These are phyloP conservation scores for Carassius auratus DNA, from an alignment of 2,113 vertebrate genomes.

Conservation along the genomic window DNA sequence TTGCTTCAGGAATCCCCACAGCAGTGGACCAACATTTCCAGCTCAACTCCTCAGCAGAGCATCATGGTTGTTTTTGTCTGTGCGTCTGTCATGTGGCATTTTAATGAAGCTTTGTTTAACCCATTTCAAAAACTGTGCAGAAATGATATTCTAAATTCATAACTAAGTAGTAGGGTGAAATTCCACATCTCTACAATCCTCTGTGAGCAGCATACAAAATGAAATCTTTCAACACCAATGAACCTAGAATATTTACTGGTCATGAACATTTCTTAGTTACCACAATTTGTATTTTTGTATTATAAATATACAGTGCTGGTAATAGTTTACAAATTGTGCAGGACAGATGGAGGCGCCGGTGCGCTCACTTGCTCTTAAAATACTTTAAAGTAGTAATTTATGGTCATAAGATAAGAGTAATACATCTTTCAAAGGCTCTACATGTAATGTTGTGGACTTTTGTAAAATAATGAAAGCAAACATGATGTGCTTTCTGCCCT, in stretches of 20 bases:
- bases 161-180: too few species aligned
- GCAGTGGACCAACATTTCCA: slow-evolving; percentile 37
- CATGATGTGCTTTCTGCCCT: too few species aligned
- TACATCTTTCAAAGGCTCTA: too few species aligned
- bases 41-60: not conserved
- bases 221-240: too few species aligned
- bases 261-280: not conserved
- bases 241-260: not conserved
- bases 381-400: too few species aligned
- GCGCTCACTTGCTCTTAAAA: too few species aligned
- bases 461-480: too few species aligned
- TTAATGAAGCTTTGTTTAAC: slow-evolving; percentile 9
- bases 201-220: not conserved
- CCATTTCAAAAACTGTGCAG: not conserved
- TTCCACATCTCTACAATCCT: not conserved
- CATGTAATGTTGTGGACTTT: too few species aligned
- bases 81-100: slow-evolving; percentile 16
- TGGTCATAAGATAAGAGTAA: too few species aligned
- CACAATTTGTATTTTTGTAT: not conserved
- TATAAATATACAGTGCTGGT: not conserved
- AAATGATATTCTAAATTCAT: not conserved
- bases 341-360: too few species aligned
- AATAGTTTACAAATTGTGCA: too few species aligned
- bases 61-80: not conserved
- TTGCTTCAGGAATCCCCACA: slow-evolving; percentile 3